Base-by-base conservation (phyloP, 2,888 invertebrate genomes). In the Drosophila rellima region DNA sequence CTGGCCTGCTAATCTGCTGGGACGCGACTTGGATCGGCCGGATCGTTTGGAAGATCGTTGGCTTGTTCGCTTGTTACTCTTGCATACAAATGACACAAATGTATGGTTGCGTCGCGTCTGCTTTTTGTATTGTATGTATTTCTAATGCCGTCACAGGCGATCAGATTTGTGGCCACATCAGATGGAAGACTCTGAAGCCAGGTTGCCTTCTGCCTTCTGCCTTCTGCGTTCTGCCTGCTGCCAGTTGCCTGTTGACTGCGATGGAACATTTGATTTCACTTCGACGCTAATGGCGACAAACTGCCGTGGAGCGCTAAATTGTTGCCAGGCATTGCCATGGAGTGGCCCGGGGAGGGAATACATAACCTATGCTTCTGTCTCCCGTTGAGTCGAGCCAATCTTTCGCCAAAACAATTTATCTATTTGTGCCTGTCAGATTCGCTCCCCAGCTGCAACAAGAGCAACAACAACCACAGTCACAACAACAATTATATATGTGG, bases 221-320 rank as follows among this genome's bases (percentile, higher is more conserved):
- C 23, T 52, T 17, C 8, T 39, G 50, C 71, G 62, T 62, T 47
- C 42, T 59, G 62, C 65, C 48, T 54, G 37, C 55, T 52, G 45
- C 66, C 54, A 39, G 29, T 44, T 64, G 54, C 33, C 42, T 15
- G 39, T 48, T 20, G 63, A 42, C 37, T 33, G 50, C 66, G 69
- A 70, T 74, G 69, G 74, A 69, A 60, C 74, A 67, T 77, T 84
- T 82, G 86, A 88, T 86, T 86, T 88, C 78, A 80, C 87, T 87
- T 80, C 87, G 91, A 91, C 91, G 88, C 90, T 91, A 91, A 91
- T 91, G 91, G 90, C 90, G 90, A 91, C 91, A 91, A 91, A 91
- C 88, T 91, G 91, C 86, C 90, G 91, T 89, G 82, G 77, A 91
- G 90, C 85, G 89, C 82, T 85, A 88, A 88, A 90, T 76, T 80